These are phyloP conservation scores for Otolemur crassicaudatus DNA, from an alignment of 2,797 vertebrate genomes.

Conservation along the genomic window DNA sequence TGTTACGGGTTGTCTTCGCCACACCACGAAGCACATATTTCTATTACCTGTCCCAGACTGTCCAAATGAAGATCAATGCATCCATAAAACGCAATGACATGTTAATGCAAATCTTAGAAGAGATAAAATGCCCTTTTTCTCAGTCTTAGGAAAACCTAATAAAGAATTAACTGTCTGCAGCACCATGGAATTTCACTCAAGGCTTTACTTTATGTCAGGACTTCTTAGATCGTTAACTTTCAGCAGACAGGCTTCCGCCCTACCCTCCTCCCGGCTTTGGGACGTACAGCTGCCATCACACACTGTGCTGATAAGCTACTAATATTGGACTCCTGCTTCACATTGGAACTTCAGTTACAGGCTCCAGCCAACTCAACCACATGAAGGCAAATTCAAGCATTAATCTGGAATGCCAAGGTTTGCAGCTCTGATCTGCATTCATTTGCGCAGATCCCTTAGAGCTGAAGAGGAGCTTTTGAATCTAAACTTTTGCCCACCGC, in stretches of 20 bases:
- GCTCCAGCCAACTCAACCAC: accelerated
- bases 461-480: not conserved
- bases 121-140: slow-evolving; percentile 89
- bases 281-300: slow-evolving; percentile 59
- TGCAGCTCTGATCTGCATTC: not conserved
- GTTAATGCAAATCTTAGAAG: slow-evolving; percentile 88
- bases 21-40: slow-evolving; percentile 76
- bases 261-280: slow-evolving; percentile 43
- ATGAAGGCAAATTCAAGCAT: not conserved
- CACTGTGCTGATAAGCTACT: slow-evolving; percentile 20
- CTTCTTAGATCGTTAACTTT: slow-evolving; percentile 88
- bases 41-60: slow-evolving; percentile 82
- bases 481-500: not conserved
- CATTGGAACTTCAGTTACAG: not conserved
- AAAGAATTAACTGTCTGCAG: slow-evolving; percentile 90
- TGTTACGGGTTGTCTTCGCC: slow-evolving; percentile 68
- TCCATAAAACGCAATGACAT: slow-evolving; percentile 86
- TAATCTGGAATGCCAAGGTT: accelerated
- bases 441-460: not conserved
- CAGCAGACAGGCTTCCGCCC: slow-evolving; percentile 79
- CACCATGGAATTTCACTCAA: slow-evolving; percentile 86
- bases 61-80: slow-evolving; percentile 87
- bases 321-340: slow-evolving; percentile 34
- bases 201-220: slow-evolving; percentile 85
- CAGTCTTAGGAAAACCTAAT: slow-evolving; percentile 89